Percentiles rank a stretch among this genome's conserved stretches.
phyloP scores from a whole-genome alignment of 2,113 vertebrate genomes.

The Silurus meridionalis region DNA sequence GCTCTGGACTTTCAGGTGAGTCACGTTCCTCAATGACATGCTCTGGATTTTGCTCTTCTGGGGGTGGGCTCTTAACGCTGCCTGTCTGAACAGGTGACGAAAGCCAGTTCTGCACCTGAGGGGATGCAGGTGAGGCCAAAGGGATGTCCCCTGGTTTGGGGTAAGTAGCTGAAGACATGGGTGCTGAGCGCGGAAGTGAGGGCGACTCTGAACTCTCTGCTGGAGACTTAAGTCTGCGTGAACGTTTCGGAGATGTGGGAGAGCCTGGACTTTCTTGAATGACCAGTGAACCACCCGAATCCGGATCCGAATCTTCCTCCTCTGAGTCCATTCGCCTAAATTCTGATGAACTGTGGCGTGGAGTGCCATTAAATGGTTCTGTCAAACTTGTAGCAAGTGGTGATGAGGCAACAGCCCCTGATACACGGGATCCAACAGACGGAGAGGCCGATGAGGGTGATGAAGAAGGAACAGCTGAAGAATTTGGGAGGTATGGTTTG shows the following conservation, averaged over 20 bases:
- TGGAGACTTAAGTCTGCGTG: slow-evolving; percentile 51
- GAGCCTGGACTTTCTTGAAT: slow-evolving; percentile 77
- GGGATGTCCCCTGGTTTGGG: slow-evolving; percentile 47
- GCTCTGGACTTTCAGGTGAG: slow-evolving; percentile 77
- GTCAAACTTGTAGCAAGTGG: slow-evolving; percentile 64
- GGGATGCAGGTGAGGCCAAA: slow-evolving; percentile 46
- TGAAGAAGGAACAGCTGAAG: slow-evolving; percentile 43
- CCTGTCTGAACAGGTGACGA: slow-evolving; percentile 42
- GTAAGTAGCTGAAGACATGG: slow-evolving; percentile 62
- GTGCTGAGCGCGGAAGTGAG: slow-evolving; percentile 53
- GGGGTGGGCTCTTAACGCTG: slow-evolving; percentile 42
- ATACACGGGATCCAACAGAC: slow-evolving; percentile 47
- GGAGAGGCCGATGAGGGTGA: slow-evolving; percentile 65
- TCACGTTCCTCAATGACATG: slow-evolving; percentile 78
- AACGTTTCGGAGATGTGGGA: slow-evolving; percentile 63
- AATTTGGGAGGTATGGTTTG: slow-evolving; percentile 31
- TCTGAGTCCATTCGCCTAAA: slow-evolving; percentile 58
- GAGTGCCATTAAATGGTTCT: slow-evolving; percentile 59
- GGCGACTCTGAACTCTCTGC: slow-evolving; percentile 54
- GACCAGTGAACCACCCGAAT: slow-evolving; percentile 73
- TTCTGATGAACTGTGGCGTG: slow-evolving; percentile 55
- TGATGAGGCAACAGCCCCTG: slow-evolving; percentile 45
- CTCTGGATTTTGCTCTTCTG: slow-evolving; percentile 69
- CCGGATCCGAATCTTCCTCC: slow-evolving; percentile 74
- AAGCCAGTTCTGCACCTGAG: slow-evolving; percentile 60